These are phyloP conservation scores for Micronycteris hirsuta DNA, from an alignment of 2,113 vertebrate genomes.

Conservation along the genomic window DNA sequence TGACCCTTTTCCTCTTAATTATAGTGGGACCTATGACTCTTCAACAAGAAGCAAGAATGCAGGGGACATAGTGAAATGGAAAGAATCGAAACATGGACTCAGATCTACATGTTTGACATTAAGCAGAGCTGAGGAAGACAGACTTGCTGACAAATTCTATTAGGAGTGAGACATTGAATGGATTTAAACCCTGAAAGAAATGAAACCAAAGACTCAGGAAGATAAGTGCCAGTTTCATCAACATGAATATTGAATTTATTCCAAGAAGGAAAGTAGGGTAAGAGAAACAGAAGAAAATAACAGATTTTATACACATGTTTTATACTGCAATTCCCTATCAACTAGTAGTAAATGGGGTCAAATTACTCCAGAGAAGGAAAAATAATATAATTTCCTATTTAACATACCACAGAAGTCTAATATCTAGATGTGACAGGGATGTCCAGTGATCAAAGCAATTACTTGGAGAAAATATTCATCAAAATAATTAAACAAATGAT, in stretches of 20 bases:
- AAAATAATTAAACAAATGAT: not conserved
- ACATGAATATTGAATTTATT: not conserved
- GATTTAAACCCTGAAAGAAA: not conserved
- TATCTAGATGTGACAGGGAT: not conserved
- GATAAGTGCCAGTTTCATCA: not conserved
- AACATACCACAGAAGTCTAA: not conserved
- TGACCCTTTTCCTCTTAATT: not conserved
- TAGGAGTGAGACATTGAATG: not conserved
- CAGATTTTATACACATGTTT: not conserved
- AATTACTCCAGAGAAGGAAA: not conserved
- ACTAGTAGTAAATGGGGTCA: not conserved
- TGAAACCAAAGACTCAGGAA: not conserved
- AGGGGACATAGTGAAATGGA: not conserved
- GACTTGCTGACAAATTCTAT: not conserved
- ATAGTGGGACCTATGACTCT: not conserved
- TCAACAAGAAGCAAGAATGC: not conserved
- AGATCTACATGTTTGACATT: not conserved
- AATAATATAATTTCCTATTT: not conserved
- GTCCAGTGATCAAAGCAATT: not conserved
- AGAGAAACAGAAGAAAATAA: not conserved
- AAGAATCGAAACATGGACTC: not conserved
- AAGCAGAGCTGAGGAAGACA: not conserved
- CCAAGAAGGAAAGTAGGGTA: not conserved
- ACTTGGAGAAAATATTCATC: not conserved
- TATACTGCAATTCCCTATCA: not conserved